A percentile compares a stretch with the other conserved stretches of the same genome.
These are phyloP conservation scores for Leucophenga varia DNA, from an alignment of 1,140 invertebrate species.

Conservation along the genomic window DNA sequence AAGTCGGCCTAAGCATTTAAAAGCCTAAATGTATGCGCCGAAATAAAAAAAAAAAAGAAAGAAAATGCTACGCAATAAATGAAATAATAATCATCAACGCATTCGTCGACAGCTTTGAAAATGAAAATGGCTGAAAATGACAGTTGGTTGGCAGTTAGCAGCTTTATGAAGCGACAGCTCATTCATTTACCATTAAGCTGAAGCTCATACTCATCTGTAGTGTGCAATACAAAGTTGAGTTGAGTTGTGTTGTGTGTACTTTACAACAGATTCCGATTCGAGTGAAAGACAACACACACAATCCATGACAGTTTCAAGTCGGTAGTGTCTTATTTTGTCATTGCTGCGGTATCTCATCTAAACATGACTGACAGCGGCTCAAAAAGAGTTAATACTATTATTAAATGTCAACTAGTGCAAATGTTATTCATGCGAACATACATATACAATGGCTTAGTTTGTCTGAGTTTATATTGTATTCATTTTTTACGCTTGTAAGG, in stretches of 20 bases:
- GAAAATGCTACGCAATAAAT: slow-evolving; percentile 3
- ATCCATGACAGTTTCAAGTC: slow-evolving; percentile 53
- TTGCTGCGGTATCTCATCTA: slow-evolving; percentile 5
- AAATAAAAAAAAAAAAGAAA: slow-evolving; percentile 5
- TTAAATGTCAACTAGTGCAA: slow-evolving; percentile 50
- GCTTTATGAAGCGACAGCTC: slow-evolving; percentile 9
- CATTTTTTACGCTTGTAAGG: neutral
- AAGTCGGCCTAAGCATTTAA: slow-evolving; percentile 52
- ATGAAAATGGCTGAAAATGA: too few relatives aligned
- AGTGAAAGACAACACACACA: too few relatives aligned
- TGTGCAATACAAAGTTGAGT: too few relatives aligned
- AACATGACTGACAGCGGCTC: slow-evolving; percentile 54
- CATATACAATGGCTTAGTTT: slow-evolving; percentile 19
- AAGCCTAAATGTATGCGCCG: slow-evolving; percentile 48
- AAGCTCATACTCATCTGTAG: too few relatives aligned
- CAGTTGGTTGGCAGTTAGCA: slow-evolving; percentile 4
- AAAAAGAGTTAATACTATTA: slow-evolving; percentile 56
- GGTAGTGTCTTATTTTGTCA: slow-evolving; percentile 50
- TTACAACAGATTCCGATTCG: too few relatives aligned
- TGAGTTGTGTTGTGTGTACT: too few relatives aligned
- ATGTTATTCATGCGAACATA: slow-evolving; percentile 26
- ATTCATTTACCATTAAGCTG: slow-evolving; percentile 48
- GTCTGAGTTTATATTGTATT: slow-evolving; percentile 3
- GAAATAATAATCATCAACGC: slow-evolving; percentile 49
- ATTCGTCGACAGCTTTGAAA: slow-evolving; percentile 28